phyloP scores from a whole-genome alignment of 2,113 vertebrate genomes.

The Solea solea region DNA sequence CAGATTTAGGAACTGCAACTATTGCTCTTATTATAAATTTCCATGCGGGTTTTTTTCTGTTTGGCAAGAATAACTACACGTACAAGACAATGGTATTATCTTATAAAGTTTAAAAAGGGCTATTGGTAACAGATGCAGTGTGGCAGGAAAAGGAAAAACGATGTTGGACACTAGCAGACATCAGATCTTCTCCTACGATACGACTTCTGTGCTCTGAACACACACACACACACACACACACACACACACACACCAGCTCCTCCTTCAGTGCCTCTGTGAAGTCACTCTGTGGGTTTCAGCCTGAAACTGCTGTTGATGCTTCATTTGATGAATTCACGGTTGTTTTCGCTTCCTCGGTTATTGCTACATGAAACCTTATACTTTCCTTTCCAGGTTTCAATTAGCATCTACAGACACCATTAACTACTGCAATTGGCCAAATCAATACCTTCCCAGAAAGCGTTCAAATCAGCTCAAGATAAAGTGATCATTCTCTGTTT shows the following conservation, averaged over 20 bases:
- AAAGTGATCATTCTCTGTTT: slow-evolving; percentile 34
- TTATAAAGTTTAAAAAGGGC: neutral
- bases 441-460: slow-evolving; percentile 71
- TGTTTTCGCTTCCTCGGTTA: slow-evolving; percentile 33
- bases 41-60: neutral
- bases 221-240: no score
- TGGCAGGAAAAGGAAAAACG: neutral
- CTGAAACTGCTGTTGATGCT: slow-evolving; percentile 5
- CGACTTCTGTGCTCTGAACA: no score
- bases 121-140: neutral
- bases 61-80: slow-evolving; percentile 1
- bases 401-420: slow-evolving; percentile 60
- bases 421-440: slow-evolving; percentile 56
- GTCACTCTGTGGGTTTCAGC: slow-evolving; percentile 9
- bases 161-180: no score
- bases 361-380: slow-evolving; percentile 49
- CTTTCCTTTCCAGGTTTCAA: slow-evolving; percentile 61
- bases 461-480: slow-evolving; percentile 45
- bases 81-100: neutral
- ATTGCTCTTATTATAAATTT: neutral
- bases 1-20: neutral
- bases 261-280: slow-evolving; percentile 8
- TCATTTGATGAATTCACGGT: slow-evolving; percentile 8
- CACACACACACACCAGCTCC: neutral
- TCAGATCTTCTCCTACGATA: no score